These are phyloP conservation scores for Stomatorhinus walkeri DNA, from an alignment of 2,797 vertebrate species.

Conservation along the genomic window DNA sequence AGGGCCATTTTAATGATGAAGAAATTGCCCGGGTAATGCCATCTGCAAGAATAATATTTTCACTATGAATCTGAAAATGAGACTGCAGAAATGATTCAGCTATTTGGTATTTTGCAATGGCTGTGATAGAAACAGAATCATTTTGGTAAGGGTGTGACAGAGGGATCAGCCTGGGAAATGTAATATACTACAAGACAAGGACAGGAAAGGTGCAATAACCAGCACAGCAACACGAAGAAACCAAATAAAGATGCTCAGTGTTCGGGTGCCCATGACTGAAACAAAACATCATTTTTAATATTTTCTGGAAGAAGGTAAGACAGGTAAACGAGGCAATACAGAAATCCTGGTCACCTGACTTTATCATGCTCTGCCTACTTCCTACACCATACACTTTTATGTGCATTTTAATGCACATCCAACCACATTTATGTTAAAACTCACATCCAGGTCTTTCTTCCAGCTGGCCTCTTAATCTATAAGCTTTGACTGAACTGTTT, in stretches of 20 bases:
- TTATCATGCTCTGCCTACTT: not conserved
- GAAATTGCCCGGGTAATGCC: not conserved
- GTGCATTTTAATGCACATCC: not conserved
- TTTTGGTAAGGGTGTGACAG: not conserved
- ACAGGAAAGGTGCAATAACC: not conserved
- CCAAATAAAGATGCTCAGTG: not conserved
- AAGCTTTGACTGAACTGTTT: not conserved
- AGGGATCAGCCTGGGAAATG: not conserved
- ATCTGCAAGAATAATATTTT: not conserved
- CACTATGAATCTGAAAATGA: not conserved
- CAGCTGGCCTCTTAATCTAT: not conserved
- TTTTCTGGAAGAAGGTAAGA: not conserved
- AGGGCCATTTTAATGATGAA: not conserved
- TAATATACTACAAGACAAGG: not conserved
- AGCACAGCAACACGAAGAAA: not conserved
- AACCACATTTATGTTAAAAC: not conserved
- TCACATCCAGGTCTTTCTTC: not conserved
- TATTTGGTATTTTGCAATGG: not conserved
- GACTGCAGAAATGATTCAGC: not conserved
- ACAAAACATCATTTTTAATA: not conserved
- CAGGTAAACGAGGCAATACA: not conserved
- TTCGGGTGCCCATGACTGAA: not conserved
- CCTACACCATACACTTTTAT: not conserved
- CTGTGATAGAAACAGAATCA: not conserved
- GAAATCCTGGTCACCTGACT: not conserved